Conservation (phyloP, 2,113 vertebrate genomes). For the Peromyscus leucopus region DNA sequence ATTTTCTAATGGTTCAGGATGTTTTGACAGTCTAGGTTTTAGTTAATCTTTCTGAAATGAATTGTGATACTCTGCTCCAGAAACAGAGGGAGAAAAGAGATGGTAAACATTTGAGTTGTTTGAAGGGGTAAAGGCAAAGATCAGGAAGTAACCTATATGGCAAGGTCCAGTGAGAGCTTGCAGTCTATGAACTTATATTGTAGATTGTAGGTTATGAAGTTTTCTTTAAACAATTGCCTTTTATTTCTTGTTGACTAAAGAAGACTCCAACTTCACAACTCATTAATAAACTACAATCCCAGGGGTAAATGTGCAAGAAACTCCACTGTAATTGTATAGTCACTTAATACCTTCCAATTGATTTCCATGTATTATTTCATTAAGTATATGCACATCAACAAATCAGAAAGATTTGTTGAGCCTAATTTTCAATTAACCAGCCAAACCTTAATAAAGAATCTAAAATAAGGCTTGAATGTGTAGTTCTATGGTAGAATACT, state of each 20-base stretch:
- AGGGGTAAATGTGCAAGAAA: neutral
- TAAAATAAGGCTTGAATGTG: neutral
- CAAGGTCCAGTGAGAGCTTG: fast-evolving
- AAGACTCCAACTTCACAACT: neutral
- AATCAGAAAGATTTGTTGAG: neutral
- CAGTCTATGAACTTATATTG: fast-evolving
- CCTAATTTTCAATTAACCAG: neutral
- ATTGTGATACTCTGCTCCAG: fast-evolving
- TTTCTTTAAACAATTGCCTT: neutral
- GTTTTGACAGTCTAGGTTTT: neutral
- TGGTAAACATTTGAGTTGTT: neutral
- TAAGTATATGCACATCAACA: slow-evolving; percentile 22
- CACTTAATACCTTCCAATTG: slow-evolving; percentile 28
- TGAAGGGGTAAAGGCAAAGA: neutral
- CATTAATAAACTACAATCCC: neutral
- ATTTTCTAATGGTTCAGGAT: neutral
- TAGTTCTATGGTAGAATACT: neutral
- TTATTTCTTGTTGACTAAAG: neutral
- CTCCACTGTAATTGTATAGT: neutral
- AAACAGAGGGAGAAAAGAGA: neutral
- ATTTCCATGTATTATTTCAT: neutral
- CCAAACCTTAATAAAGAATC: neutral
- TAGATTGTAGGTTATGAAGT: fast-evolving
- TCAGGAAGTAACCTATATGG: neutral
- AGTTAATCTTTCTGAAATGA: neutral